A percentile compares a stretch with the other conserved stretches of the same genome.
phyloP scores from a whole-genome alignment of 2,113 vertebrate species.

The Boleophthalmus pectinirostris region DNA sequence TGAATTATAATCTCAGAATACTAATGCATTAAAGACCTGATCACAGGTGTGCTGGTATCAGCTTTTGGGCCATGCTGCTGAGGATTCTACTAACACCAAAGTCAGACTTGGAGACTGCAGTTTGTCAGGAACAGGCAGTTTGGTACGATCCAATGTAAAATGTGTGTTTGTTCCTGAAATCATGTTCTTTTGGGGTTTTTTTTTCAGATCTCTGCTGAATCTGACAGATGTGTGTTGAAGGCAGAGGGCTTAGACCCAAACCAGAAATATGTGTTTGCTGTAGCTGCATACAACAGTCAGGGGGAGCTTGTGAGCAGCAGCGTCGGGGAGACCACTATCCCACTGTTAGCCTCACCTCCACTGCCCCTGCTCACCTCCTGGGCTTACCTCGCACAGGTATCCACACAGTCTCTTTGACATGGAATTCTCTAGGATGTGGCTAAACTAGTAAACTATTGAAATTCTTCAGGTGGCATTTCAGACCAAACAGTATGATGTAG shows the following conservation, averaged over 20 bases:
- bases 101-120: slow-evolving; percentile 84
- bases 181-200: background rate
- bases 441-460: background rate
- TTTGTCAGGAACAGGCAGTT: slow-evolving; percentile 84
- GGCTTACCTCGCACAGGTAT: slow-evolving; percentile 88
- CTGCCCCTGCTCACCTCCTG: slow-evolving; percentile 82
- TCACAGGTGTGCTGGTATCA: slow-evolving; percentile 88
- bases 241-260: slow-evolving; percentile 85
- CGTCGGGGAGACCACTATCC: slow-evolving; percentile 83
- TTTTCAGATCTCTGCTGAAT: slow-evolving; percentile 80
- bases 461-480: slow-evolving; percentile 85
- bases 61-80: slow-evolving; percentile 81
- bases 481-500: slow-evolving; percentile 77
- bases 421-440: background rate
- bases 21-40: background rate
- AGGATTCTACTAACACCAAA: slow-evolving; percentile 79
- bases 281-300: slow-evolving; percentile 85
- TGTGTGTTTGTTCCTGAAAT: background rate
- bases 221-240: slow-evolving; percentile 78
- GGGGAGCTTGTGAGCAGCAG: slow-evolving; percentile 83
- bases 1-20: background rate
- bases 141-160: slow-evolving; percentile 71
- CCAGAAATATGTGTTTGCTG: slow-evolving; percentile 91
- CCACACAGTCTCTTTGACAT: slow-evolving; percentile 1
- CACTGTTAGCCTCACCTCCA: slow-evolving; percentile 85